A percentile compares a stretch with the other conserved stretches of the same genome.
Evolutionary conservation across 2,113 vertebrate genomes (phyloP).

Genomic region (Aptenodytes patagonicus): DNA sequence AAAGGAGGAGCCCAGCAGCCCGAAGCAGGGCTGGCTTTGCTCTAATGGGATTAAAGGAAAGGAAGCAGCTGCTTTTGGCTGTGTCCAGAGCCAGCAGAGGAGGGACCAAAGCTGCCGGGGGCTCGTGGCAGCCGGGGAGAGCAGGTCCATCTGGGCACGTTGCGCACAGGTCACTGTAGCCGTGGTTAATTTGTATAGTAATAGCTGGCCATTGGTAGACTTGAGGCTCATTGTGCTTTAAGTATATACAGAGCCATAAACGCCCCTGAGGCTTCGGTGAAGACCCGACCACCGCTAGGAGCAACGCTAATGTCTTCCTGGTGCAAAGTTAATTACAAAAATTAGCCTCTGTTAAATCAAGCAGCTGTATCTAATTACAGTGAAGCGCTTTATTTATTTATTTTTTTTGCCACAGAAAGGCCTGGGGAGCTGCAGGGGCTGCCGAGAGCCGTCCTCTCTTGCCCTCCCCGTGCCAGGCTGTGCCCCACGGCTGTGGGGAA

Average conservation of each 20-base stretch:
- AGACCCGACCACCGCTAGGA: not conserved
- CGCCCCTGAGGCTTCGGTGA: not conserved
- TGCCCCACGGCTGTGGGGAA: accelerated
- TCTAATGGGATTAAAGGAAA: not conserved
- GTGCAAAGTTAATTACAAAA: conserved; percentile 35
- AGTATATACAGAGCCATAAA: accelerated
- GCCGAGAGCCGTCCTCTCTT: not conserved
- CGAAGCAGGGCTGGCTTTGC: not conserved
- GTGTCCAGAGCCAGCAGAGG: not conserved
- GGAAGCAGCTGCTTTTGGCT: not conserved
- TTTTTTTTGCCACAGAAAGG: not conserved
- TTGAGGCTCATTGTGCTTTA: not conserved
- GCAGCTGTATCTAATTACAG: not conserved
- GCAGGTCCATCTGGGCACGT: not conserved
- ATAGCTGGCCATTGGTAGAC: accelerated
- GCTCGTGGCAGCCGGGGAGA: not conserved
- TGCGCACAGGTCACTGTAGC: not conserved
- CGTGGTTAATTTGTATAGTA: accelerated
- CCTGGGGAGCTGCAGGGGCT: not conserved
- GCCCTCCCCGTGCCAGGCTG: not conserved
- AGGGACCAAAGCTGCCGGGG: not conserved
- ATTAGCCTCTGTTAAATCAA: conserved; percentile 14
- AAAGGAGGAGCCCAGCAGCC: not conserved
- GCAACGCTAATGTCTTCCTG: not conserved
- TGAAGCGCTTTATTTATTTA: not conserved